Base-by-base conservation (phyloP, 2,797 vertebrate genomes). In the Pyrocephalus nanus region DNA sequence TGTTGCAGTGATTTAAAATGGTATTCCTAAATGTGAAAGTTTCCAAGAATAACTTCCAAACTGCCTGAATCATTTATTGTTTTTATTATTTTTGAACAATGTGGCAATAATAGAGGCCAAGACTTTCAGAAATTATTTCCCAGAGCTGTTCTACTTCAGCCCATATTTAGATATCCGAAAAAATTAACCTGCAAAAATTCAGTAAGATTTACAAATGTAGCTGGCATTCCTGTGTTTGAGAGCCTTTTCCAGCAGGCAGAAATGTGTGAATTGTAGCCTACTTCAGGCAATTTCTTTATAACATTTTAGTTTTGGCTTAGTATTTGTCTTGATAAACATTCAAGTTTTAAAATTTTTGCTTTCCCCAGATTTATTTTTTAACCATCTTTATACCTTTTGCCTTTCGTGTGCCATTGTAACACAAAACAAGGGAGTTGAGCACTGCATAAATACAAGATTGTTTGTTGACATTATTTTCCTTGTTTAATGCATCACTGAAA, bases 61-160 rank as follows among this genome's bases (percentile, higher is more conserved):
- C 51, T 72, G 54, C 75, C 94, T 90, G 94, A 94, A 93, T 96
- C 70, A 91, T 90, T 80, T 83, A 72, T 83, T 92, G 42, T 17
- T 91, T 92, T 81, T 92, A 90, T 75, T 91, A 86, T 91, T 92
- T 94, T 93, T 96, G 43, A 93, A 72, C 61, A 90, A 55, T 66
- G 34, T 87, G 25, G 50, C 89, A 86, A 83, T 93, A 93, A 76
- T 57, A 48, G 61, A 90, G 81, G 81, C 89, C 91, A 97, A 47
- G 78, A 78, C 62, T 92, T 80, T 89, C 30, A 93, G 69, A 93
- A 91, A n/a, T 75, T 57, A 32, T 38, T 88, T 92, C 72, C 57
- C 8, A 23, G 85, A 81, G 40, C 69, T 78, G 12, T 58, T 94
- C 25, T 86, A 65, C 22, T 26, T 93, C 55, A 82, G 2, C 23